Evolutionary conservation across 2,888 invertebrate species (phyloP).

Genomic region (Encarsia formosa): DNA sequence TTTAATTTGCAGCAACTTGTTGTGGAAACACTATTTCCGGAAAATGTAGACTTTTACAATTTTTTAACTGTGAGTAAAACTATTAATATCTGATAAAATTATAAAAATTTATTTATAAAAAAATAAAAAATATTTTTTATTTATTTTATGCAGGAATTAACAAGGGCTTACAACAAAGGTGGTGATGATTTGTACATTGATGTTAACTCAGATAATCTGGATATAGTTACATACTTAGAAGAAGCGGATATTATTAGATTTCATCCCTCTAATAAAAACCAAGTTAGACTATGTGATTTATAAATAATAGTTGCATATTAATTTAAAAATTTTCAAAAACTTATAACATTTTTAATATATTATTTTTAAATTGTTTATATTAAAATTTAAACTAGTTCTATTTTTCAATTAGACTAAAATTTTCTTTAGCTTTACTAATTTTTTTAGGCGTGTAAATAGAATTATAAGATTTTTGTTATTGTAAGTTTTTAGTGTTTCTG

Average conservation of each 20-base stretch:
- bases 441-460: too few relatives aligned
- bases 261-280: constrained; percentile 41
- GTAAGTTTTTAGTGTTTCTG: too few relatives aligned
- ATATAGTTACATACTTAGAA: constrained; percentile 36
- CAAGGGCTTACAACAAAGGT: constrained; percentile 34
- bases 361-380: too few relatives aligned
- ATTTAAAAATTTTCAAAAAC: too few relatives aligned
- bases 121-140: neutral
- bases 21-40: constrained; percentile 38
- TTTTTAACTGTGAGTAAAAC: constrained; percentile 36
- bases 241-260: constrained; percentile 38
- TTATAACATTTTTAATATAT: too few relatives aligned
- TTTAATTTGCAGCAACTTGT: constrained; percentile 31
- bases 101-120: neutral
- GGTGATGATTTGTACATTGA: constrained; percentile 44
- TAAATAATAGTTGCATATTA: too few relatives aligned
- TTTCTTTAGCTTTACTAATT: too few relatives aligned
- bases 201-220: constrained; percentile 26
- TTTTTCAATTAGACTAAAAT: constrained; percentile 5
- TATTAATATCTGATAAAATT: neutral
- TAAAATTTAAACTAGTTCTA: constrained; percentile 11
- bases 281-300: constrained; percentile 39
- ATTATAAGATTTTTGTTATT: too few relatives aligned
- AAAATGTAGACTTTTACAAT: constrained; percentile 32
- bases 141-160: constrained; percentile 34